Conservation (phyloP, 2,113 vertebrate species). For the Rhea americana region DNA sequence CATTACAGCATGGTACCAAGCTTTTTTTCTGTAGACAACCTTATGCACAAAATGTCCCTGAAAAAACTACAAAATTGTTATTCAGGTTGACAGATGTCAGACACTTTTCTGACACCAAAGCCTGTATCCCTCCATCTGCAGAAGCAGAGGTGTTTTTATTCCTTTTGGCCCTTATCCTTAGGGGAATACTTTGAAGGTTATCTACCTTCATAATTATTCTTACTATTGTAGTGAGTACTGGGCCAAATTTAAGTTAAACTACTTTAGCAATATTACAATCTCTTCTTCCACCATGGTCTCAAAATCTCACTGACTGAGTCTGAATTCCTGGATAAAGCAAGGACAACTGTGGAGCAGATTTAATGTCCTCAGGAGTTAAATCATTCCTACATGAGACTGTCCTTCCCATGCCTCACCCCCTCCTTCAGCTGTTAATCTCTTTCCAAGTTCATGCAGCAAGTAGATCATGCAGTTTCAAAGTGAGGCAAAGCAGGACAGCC, state of each 20-base stretch:
- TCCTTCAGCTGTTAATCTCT: neutral
- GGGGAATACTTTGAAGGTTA: neutral
- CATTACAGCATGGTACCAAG: neutral
- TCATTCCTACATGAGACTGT: neutral
- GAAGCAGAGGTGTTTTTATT: neutral
- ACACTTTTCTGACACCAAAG: neutral
- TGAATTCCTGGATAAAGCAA: neutral
- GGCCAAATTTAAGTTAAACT: neutral
- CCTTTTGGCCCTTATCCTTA: neutral
- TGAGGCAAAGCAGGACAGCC: neutral
- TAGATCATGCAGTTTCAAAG: neutral
- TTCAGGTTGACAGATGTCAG: neutral
- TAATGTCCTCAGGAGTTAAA: neutral
- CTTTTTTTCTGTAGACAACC: neutral
- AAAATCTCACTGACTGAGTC: neutral
- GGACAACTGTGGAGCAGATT: neutral
- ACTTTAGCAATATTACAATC: neutral
- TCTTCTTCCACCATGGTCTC: neutral
- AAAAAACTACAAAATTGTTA: neutral
- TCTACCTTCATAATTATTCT: neutral
- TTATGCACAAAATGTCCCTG: neutral
- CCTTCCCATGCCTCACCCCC: neutral
- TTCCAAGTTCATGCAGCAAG: neutral
- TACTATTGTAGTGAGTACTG: neutral
- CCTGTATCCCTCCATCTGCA: neutral